Conservation (phyloP, 2,113 vertebrate genomes). For the Coracopsis vasa region DNA sequence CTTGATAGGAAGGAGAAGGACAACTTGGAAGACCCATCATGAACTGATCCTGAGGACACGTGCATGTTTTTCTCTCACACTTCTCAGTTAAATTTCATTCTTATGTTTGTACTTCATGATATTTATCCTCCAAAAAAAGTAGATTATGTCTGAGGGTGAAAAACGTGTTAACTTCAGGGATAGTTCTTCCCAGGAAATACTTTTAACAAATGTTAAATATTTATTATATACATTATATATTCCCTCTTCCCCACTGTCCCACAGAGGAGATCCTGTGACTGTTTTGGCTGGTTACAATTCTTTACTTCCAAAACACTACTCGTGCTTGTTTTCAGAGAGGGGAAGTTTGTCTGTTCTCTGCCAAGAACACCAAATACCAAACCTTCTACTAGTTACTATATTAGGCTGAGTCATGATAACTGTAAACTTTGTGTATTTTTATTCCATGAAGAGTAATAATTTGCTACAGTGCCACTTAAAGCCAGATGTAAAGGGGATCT, state of each 20-base stretch:
- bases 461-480: background rate
- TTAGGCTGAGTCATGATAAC: slow-evolving; percentile 24
- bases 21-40: background rate
- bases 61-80: background rate
- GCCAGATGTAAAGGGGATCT: background rate
- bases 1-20: background rate
- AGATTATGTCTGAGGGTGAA: background rate
- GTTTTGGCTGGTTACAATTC: background rate
- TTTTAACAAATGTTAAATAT: rapidly evolving
- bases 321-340: background rate
- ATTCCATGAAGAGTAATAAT: background rate
- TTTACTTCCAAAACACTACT: background rate
- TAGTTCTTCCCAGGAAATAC: background rate
- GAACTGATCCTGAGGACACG: rapidly evolving
- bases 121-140: background rate
- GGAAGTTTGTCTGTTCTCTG: slow-evolving; percentile 6
- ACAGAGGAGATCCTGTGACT: background rate
- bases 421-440: slow-evolving; percentile 37
- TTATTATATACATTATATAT: rapidly evolving
- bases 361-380: slow-evolving; percentile 27
- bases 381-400: background rate
- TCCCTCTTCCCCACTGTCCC: background rate
- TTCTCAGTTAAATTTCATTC: background rate
- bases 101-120: background rate
- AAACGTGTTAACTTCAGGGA: background rate